A percentile compares a stretch with the other conserved stretches of the same genome.
phyloP scores from a whole-genome alignment of 2,888 invertebrate species.

The Spatulosminthurus flaviceps region DNA sequence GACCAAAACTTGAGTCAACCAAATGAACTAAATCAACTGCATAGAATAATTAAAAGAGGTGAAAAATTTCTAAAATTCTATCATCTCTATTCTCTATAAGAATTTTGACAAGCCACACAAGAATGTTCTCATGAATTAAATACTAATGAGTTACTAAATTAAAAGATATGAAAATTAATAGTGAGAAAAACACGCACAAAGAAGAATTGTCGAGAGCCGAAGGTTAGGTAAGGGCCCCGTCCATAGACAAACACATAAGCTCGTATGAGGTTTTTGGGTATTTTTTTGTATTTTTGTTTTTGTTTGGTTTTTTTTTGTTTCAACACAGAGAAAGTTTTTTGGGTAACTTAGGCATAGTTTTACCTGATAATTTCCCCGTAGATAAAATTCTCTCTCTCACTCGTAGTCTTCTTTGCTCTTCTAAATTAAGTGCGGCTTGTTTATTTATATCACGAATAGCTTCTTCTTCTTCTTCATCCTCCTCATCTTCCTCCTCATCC shows the following conservation, averaged over 20 bases:
- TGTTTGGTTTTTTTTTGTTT: neutral
- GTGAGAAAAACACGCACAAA: slow-evolving; percentile 23
- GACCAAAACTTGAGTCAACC: slow-evolving; percentile 25
- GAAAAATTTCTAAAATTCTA: neutral
- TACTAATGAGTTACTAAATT: neutral
- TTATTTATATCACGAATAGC: slow-evolving; percentile 57
- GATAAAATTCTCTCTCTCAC: slow-evolving; percentile 56
- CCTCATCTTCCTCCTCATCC: slow-evolving; percentile 61
- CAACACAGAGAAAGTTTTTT: neutral
- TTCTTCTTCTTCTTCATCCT: slow-evolving; percentile 62
- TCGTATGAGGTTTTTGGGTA: neutral
- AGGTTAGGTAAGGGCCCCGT: slow-evolving; percentile 44
- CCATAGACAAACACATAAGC: neutral
- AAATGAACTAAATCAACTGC: neutral
- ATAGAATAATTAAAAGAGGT: neutral
- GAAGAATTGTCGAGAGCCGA: slow-evolving; percentile 47
- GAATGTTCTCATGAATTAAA: neutral
- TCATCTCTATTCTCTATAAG: too few relatives aligned
- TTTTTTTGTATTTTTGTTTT: slow-evolving; percentile 24
- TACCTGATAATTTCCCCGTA: slow-evolving; percentile 61
- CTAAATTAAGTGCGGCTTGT: slow-evolving; percentile 44
- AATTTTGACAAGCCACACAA: too few relatives aligned
- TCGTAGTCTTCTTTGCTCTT: slow-evolving; percentile 51
- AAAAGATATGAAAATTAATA: slow-evolving; percentile 24
- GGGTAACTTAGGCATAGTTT: slow-evolving; percentile 22